Evolutionary conservation across 2,888 invertebrate genomes (phyloP).

Genomic region (Endotricha flammealis): DNA sequence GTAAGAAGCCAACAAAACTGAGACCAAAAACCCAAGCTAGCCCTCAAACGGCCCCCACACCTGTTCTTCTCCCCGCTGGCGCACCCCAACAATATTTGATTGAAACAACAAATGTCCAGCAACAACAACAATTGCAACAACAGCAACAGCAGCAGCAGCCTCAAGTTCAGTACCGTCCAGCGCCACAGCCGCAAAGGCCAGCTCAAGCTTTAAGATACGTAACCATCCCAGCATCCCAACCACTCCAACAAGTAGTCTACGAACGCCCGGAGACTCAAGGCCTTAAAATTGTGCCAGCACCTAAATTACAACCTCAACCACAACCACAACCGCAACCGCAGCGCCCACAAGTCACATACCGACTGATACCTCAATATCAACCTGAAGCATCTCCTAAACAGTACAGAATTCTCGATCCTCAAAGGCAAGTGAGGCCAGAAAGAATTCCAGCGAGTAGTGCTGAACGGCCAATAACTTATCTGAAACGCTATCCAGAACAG

Average conservation of each 20-base stretch:
- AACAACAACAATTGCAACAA: constrained; percentile 40
- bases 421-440: constrained; percentile 55
- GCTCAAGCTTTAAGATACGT: constrained; percentile 53
- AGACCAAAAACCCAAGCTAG: constrained; percentile 50
- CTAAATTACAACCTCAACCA: constrained; percentile 51
- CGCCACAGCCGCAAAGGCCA: constrained; percentile 37
- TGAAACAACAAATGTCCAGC: constrained; percentile 69
- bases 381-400: constrained; percentile 62
- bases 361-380: constrained; percentile 55
- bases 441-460: constrained; percentile 43
- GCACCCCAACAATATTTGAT: constrained; percentile 72
- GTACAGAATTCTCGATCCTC: constrained; percentile 56
- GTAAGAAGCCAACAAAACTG: constrained; percentile 60
- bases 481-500: constrained; percentile 59
- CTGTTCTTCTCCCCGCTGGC: constrained; percentile 26
- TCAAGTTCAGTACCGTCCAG: constrained; percentile 31
- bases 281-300: constrained; percentile 65
- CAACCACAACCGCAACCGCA: constrained; percentile 36
- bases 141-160: constrained; percentile 34
- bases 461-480: constrained; percentile 61
- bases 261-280: constrained; percentile 64
- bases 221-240: constrained; percentile 40
- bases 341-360: constrained; percentile 41
- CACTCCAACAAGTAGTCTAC: constrained; percentile 46
- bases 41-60: constrained; percentile 20